phyloP scores from a whole-genome alignment of 2,797 vertebrate genomes.

The Enteromius treurensis region DNA sequence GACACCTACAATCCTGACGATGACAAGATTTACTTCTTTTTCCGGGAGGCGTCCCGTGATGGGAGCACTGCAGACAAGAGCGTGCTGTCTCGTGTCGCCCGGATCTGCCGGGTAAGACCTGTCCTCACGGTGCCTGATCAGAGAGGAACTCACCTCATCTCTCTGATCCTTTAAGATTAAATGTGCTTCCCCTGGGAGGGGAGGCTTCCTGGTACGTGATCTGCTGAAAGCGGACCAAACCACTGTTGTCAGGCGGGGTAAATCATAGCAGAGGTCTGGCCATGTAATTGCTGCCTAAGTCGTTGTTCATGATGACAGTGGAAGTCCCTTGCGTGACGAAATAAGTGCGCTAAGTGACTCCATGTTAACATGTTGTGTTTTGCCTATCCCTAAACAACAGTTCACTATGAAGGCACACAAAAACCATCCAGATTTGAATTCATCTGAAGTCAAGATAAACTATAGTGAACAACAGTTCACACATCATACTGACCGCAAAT shows the following conservation, averaged over 20 bases:
- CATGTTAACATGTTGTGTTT: conserved; percentile 12
- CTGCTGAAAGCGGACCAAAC: conserved; percentile 61
- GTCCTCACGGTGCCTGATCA: conserved; percentile 25
- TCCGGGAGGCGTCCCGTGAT: conserved; percentile 93
- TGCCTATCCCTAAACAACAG: neutral
- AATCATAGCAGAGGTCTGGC: conserved; percentile 57
- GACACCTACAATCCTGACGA: conserved; percentile 98
- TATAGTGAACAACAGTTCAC: neutral
- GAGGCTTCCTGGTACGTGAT: conserved; percentile 60
- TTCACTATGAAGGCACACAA: neutral
- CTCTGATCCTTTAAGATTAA: conserved; percentile 37
- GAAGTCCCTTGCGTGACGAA: conserved; percentile 9
- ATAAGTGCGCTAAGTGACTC: conserved; percentile 24
- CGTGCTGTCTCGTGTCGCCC: conserved; percentile 93
- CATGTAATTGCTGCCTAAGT: conserved; percentile 28
- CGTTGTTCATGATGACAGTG: conserved; percentile 45
- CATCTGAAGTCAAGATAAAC: conserved; percentile 1
- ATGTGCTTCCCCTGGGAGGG: conserved; percentile 49
- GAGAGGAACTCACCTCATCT: neutral
- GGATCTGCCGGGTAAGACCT: conserved; percentile 92
- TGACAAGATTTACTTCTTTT: conserved; percentile 99
- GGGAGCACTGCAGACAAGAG: conserved; percentile 87
- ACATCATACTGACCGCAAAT: conserved; percentile 7
- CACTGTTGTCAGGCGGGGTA: conserved; percentile 57
- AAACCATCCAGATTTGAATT: neutral